A percentile compares a stretch with the other conserved stretches of the same genome.
These are phyloP conservation scores for Onchidella celtica DNA, from an alignment of 2,888 invertebrate species.

Conservation along the genomic window DNA sequence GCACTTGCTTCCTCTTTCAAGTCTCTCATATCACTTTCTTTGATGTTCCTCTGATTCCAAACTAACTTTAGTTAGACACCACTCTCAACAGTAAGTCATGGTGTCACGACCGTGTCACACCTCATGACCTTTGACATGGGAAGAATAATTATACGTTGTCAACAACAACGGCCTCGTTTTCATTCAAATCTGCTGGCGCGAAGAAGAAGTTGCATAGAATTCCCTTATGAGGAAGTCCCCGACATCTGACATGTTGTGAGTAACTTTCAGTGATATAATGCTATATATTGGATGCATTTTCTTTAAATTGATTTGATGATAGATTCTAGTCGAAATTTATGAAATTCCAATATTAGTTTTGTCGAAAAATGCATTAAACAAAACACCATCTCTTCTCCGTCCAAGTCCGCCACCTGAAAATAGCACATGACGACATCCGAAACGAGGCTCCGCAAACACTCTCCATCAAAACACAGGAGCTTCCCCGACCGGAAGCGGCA, in stretches of 20 bases:
- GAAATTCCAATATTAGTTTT: no score
- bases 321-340: no score
- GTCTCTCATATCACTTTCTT: no score
- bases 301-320: no score
- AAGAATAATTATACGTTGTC: constrained; percentile 43
- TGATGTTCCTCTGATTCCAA: no score
- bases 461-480: constrained; percentile 51
- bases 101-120: not conserved
- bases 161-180: constrained; percentile 55
- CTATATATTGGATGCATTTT: not conserved
- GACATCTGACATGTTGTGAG: not conserved
- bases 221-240: constrained; percentile 49
- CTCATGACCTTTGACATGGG: constrained; percentile 43
- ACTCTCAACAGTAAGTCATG: no score
- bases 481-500: constrained; percentile 59
- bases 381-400: not conserved
- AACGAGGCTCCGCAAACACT: constrained; percentile 49
- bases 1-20: no score
- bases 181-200: constrained; percentile 44
- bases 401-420: constrained; percentile 41
- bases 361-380: not conserved
- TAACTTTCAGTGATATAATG: not conserved
- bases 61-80: no score
- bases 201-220: constrained; percentile 34
- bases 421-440: constrained; percentile 45